Evolutionary conservation across 2,113 vertebrate species (phyloP).

Genomic region (Chroicocephalus ridibundus): DNA sequence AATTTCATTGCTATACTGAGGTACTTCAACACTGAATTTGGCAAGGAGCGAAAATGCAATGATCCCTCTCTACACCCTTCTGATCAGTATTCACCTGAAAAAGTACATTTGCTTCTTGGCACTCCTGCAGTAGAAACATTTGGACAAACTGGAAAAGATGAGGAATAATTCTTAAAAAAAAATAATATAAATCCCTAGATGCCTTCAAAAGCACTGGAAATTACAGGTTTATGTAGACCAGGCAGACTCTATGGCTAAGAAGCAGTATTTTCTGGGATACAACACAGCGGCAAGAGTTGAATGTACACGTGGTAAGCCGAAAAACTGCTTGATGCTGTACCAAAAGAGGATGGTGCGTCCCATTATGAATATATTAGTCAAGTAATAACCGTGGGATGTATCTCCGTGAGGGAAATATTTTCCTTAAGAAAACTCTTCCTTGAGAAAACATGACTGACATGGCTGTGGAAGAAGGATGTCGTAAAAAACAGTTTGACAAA

Average conservation of each 20-base stretch:
- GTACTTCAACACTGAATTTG: not conserved
- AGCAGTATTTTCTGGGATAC: not conserved
- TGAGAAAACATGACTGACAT: not conserved
- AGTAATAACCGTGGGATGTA: not conserved
- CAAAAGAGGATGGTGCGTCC: not conserved
- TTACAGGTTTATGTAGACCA: not conserved
- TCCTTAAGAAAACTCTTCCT: not conserved
- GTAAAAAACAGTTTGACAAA: not conserved
- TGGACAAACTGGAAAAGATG: not conserved
- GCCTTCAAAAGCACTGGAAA: not conserved
- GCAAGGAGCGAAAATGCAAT: not conserved
- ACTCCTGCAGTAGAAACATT: not conserved
- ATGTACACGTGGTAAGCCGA: rapidly evolving
- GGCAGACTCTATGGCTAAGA: not conserved
- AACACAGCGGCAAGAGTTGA: not conserved
- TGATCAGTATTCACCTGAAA: not conserved
- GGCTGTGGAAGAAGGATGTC: not conserved
- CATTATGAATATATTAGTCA: not conserved
- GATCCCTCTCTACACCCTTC: not conserved
- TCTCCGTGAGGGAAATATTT: not conserved
- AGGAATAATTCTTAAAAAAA: not conserved
- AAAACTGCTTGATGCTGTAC: not conserved
- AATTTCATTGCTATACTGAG: not conserved
- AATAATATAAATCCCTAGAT: not conserved
- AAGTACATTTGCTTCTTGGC: not conserved